Evolutionary conservation across 2,797 vertebrate genomes (phyloP), one percentile per base, ranked within the genome.

Genomic region (Enteromius unitaeniatus): DNA sequence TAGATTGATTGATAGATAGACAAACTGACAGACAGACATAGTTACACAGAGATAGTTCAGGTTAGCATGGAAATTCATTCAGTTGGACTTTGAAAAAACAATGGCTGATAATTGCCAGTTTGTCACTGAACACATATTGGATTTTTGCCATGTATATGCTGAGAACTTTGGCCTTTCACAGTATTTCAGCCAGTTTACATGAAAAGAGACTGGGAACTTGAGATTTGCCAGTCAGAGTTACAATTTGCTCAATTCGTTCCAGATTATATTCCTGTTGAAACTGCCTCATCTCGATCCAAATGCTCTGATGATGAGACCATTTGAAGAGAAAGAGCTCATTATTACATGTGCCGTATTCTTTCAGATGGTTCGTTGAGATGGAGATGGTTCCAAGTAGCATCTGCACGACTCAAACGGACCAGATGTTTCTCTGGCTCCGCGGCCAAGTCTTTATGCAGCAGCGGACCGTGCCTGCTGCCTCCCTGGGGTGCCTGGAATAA

Each of bases 401-500:
- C 91, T 93, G 91, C 84, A 89, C 79, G 87, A 87, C 89, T 88
- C 82, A 84, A 79, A 90, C 79, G 87, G 88, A 93, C 94, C 93
- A 94, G 94, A 95, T 95, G 94, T 95, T 90, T 83, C 89, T 92
- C 90, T 86, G 82, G 84, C 89, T 93, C 87, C 51, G 74, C 78
- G 13, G 92, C 93, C 92, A 93, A 94, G 89, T 91, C 91, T 92
- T 87, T 88, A 90, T 90, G 89, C 90, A 90, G 89, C 87, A 89
- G 90, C 86, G 85, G 84, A 90, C 88, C 40, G 87, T 92, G 90
- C 86, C 73, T 67, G 64, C 75, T 83, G 65, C 89, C 90, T 91
- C 92, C 92, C 89, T 87, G 90, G 92, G 92, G 89, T 86, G 88
- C 89, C 86, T 89, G 88, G 88, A 91, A 94, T 94, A 93, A 93